Conservation (phyloP, 2,888 invertebrate species). For the Bugulina stolonifera region DNA sequence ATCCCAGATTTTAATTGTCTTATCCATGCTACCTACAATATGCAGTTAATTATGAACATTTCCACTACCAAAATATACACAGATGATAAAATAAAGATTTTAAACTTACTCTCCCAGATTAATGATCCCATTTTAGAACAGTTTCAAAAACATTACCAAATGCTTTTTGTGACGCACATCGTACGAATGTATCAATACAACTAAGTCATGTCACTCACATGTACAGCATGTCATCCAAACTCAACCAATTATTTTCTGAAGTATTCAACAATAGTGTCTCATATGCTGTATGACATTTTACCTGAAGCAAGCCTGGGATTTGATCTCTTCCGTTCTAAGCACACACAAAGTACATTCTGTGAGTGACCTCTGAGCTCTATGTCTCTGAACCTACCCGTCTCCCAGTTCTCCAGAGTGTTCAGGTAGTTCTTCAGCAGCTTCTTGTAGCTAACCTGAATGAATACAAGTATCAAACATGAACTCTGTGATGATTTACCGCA, state of each 20-base stretch:
- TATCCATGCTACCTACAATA: conserved; percentile 44
- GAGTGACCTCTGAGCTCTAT: conserved; percentile 43
- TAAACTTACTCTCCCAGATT: too few relatives aligned
- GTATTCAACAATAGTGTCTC: not conserved
- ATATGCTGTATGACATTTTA: not conserved
- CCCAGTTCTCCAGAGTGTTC: conserved; percentile 42
- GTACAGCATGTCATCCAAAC: too few relatives aligned
- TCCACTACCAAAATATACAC: not conserved
- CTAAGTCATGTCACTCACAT: too few relatives aligned
- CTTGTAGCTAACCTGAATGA: conserved; percentile 39
- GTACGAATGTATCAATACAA: too few relatives aligned
- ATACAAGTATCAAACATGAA: too few relatives aligned
- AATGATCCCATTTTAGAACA: too few relatives aligned
- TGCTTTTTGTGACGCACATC: too few relatives aligned
- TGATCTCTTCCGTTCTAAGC: conserved; percentile 19
- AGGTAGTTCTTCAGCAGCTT: conserved; percentile 40
- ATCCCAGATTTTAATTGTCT: conserved; percentile 44
- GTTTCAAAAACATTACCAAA: too few relatives aligned
- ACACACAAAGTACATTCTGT: conserved; percentile 36
- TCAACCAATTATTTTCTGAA: too few relatives aligned
- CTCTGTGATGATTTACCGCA: not conserved
- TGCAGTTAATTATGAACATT: not conserved
- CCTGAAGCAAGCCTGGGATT: conserved; percentile 19
- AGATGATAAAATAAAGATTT: too few relatives aligned
- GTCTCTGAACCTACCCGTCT: conserved; percentile 37